phyloP scores from a whole-genome alignment of 2,797 vertebrate genomes.

The Lacerta bilineata region DNA sequence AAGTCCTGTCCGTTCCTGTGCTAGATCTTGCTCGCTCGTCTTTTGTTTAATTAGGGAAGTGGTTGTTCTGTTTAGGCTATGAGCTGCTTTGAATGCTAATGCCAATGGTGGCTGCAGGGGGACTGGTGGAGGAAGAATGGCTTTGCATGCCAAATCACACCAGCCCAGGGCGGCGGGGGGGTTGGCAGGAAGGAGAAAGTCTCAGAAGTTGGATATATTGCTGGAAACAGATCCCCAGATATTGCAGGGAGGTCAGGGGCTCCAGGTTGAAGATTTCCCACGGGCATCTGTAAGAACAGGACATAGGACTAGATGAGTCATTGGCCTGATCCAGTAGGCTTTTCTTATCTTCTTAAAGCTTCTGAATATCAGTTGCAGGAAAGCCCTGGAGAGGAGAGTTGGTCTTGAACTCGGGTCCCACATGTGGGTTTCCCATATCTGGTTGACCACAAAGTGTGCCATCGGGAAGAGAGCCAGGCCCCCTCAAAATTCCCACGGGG shows the following conservation, averaged over 20 bases:
- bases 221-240: not conserved
- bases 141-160: not conserved
- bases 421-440: no score
- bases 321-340: no score
- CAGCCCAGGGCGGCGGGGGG: no score
- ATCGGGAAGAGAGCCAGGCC: no score
- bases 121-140: not conserved
- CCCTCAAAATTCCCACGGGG: no score
- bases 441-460: no score
- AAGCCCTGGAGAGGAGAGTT: not conserved
- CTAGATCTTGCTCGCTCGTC: not conserved
- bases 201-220: not conserved
- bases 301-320: no score
- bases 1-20: not conserved
- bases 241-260: not conserved
- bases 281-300: no score
- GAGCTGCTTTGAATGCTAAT: constrained; percentile 3
- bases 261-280: no score
- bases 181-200: not conserved
- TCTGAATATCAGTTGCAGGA: no score
- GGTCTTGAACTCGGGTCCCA: no score
- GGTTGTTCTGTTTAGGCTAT: not conserved
- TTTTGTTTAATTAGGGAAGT: constrained; percentile 14
- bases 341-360: no score
- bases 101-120: not conserved